Percentiles rank a stretch among this genome's conserved stretches.
These are phyloP conservation scores for Pangasianodon gigas DNA, from an alignment of 2,113 vertebrate species.

Conservation along the genomic window DNA sequence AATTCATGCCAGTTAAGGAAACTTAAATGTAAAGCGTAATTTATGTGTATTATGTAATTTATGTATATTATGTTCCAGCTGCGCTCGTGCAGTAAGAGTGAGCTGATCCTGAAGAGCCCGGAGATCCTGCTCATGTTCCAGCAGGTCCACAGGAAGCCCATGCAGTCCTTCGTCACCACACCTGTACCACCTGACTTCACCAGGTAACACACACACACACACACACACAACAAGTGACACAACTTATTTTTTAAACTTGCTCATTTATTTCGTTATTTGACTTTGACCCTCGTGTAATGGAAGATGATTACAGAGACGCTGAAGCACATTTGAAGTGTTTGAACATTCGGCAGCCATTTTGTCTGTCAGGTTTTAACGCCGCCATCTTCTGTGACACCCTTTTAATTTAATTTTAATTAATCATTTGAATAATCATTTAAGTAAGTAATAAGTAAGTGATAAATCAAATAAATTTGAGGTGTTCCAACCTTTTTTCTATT, in stretches of 20 bases:
- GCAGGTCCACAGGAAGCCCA: conserved; percentile 97
- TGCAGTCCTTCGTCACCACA: conserved; percentile 98
- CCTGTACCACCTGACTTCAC: conserved; percentile 98
- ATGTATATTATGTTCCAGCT: conserved; percentile 70
- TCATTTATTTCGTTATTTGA: background rate
- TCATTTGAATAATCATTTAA: background rate
- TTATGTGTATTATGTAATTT: background rate
- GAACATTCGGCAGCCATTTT: background rate
- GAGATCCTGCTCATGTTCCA: conserved; percentile 99
- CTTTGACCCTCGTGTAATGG: background rate
- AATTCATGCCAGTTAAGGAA: background rate
- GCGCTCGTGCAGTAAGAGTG: conserved; percentile 96
- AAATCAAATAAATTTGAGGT: background rate
- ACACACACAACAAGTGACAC: background rate
- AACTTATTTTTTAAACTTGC: background rate
- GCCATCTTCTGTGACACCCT: background rate
- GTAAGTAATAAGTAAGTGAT: too few species aligned
- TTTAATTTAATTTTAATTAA: background rate
- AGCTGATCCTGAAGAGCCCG: conserved; percentile 93
- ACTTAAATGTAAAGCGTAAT: background rate
- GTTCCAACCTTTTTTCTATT: background rate
- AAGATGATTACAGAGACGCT: background rate
- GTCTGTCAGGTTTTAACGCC: background rate
- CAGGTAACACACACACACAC: conserved; percentile 72
- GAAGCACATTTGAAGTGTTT: background rate